These are phyloP conservation scores for Phortica variegata DNA, from an alignment of 1,140 invertebrate genomes.

Conservation along the genomic window DNA sequence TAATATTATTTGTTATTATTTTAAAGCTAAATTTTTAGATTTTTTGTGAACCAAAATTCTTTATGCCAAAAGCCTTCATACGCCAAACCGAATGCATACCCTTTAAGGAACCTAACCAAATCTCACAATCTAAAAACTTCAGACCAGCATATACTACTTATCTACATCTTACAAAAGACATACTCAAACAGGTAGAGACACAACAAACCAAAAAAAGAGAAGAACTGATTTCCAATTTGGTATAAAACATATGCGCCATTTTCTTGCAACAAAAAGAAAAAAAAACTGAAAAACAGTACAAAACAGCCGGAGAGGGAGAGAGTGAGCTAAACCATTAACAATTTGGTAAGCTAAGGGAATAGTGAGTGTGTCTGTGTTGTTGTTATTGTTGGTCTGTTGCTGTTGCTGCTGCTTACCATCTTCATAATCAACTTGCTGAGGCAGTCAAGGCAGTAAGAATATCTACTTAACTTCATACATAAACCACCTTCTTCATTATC, in stretches of 20 bases:
- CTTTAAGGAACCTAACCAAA: too few species aligned
- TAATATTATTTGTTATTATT: too few species aligned
- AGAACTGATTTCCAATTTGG: slow-evolving; percentile 17
- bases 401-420: too few species aligned
- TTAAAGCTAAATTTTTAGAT: too few species aligned
- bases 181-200: slow-evolving; percentile 1
- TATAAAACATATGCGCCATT: slow-evolving; percentile 5
- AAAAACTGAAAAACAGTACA: slow-evolving; percentile 22
- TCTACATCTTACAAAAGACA: slow-evolving; percentile 6
- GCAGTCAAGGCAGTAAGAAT: neutral
- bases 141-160: neutral
- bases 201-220: neutral
- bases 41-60: too few species aligned
- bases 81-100: too few species aligned
- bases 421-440: too few species aligned
- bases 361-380: neutral
- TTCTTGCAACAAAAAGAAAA: slow-evolving; percentile 11
- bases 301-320: too few species aligned
- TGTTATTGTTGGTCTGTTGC: neutral
- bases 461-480: neutral
- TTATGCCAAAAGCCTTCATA: too few species aligned
- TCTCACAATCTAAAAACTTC: too few species aligned
- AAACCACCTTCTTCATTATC: neutral
- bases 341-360: slow-evolving; percentile 24
- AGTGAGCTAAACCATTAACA: slow-evolving; percentile 20